These are phyloP conservation scores for Raja brachyura DNA, from an alignment of 2,113 vertebrate genomes.

Conservation along the genomic window DNA sequence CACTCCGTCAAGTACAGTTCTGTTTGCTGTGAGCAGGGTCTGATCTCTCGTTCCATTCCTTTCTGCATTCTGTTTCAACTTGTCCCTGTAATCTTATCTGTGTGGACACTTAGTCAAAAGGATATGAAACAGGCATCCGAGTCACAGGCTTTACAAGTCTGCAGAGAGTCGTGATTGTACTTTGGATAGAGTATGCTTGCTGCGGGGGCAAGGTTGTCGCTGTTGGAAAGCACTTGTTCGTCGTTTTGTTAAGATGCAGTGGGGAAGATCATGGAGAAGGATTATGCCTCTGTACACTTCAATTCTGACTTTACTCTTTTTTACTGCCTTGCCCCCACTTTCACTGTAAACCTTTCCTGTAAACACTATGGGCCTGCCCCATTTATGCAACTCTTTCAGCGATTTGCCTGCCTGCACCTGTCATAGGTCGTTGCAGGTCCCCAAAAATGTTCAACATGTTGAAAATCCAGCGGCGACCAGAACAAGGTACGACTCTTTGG, in stretches of 20 bases:
- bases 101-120: neutral
- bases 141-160: neutral
- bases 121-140: neutral
- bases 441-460: too few species aligned
- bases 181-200: neutral
- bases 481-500: too few species aligned
- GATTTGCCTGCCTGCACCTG: too few species aligned
- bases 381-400: too few species aligned
- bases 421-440: too few species aligned
- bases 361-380: too few species aligned
- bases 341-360: neutral
- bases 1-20: slow-evolving; percentile 10
- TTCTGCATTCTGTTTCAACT: slow-evolving; percentile 24
- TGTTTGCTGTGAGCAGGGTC: neutral
- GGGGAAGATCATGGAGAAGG: neutral
- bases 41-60: slow-evolving; percentile 11
- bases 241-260: neutral
- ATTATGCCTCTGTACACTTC: neutral
- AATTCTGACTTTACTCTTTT: neutral
- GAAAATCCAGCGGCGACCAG: too few species aligned
- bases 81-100: slow-evolving; percentile 27
- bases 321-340: neutral
- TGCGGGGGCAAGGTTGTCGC: neutral
- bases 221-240: neutral
- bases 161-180: neutral